Evolutionary conservation across 2,797 vertebrate genomes (phyloP).

Genomic region (Eremophila alpestris): DNA sequence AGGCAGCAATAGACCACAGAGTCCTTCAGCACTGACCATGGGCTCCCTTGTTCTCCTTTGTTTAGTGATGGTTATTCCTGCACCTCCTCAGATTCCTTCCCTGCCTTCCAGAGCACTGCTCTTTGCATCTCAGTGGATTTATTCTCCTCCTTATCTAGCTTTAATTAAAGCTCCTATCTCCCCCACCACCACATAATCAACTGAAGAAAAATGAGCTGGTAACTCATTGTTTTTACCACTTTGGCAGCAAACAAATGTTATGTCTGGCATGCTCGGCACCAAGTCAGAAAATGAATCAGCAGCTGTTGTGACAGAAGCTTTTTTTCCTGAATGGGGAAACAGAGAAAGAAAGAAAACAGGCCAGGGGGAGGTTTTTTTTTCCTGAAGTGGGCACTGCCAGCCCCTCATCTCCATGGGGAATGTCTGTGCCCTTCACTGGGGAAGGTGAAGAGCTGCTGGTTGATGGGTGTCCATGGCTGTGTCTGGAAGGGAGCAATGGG

Average conservation of each 20-base stretch:
- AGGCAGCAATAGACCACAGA: neutral
- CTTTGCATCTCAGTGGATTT: constrained; percentile 15
- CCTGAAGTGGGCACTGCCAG: neutral
- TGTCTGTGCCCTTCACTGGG: neutral
- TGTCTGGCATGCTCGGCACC: constrained; percentile 67
- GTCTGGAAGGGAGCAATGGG: neutral
- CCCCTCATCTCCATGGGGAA: neutral
- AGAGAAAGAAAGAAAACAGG: constrained; percentile 57
- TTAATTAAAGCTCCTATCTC: constrained; percentile 33
- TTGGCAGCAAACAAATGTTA: constrained; percentile 69
- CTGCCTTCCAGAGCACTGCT: neutral
- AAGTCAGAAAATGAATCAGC: constrained; percentile 73
- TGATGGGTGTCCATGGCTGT: accelerated
- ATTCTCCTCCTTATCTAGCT: constrained; percentile 35
- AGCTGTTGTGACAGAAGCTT: constrained; percentile 70
- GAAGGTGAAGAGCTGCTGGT: neutral
- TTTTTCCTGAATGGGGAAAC: constrained; percentile 68
- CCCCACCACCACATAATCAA: neutral
- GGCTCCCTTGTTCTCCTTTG: neutral
- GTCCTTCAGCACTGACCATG: neutral
- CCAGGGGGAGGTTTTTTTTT: neutral
- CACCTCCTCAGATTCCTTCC: neutral
- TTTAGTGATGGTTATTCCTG: neutral
- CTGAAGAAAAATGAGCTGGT: constrained; percentile 60
- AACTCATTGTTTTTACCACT: constrained; percentile 66